Evolutionary conservation across 1,140 invertebrate species (phyloP).

Genomic region (Sinonovacula constricta): DNA sequence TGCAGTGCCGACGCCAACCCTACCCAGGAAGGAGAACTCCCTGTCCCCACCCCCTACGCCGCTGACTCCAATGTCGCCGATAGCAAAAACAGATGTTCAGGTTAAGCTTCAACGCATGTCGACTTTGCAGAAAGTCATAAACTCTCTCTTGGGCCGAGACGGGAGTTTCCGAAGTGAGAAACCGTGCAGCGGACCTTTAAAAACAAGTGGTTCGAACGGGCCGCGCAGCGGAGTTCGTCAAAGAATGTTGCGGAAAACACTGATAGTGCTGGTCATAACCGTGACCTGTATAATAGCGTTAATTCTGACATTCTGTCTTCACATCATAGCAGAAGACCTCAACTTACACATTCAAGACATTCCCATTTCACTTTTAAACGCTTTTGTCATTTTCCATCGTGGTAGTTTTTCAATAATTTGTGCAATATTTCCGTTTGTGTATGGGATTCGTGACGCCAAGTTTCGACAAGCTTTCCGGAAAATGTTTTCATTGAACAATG

Average conservation of each 20-base stretch:
- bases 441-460: slow-evolving; percentile 36
- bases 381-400: slow-evolving; percentile 47
- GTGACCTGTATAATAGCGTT: slow-evolving; percentile 36
- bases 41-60: no score
- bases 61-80: background rate
- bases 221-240: slow-evolving; percentile 2
- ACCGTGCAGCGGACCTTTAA: background rate
- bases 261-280: slow-evolving; percentile 42
- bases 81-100: background rate
- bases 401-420: slow-evolving; percentile 48
- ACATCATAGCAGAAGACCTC: slow-evolving; percentile 25
- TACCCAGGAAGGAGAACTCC: background rate
- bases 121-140: background rate
- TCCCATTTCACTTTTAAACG: slow-evolving; percentile 14
- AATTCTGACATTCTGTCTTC: slow-evolving; percentile 44
- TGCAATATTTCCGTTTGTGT: slow-evolving; percentile 44
- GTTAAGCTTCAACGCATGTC: background rate
- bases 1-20: background rate
- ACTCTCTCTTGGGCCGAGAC: background rate
- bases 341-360: slow-evolving; percentile 12
- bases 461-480: slow-evolving; percentile 29
- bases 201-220: slow-evolving; percentile 10
- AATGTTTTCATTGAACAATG: background rate
- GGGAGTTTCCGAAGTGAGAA: background rate
- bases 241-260: slow-evolving; percentile 31